phyloP scores from a whole-genome alignment of 2,888 invertebrate species.

The Horisme vitalbata region DNA sequence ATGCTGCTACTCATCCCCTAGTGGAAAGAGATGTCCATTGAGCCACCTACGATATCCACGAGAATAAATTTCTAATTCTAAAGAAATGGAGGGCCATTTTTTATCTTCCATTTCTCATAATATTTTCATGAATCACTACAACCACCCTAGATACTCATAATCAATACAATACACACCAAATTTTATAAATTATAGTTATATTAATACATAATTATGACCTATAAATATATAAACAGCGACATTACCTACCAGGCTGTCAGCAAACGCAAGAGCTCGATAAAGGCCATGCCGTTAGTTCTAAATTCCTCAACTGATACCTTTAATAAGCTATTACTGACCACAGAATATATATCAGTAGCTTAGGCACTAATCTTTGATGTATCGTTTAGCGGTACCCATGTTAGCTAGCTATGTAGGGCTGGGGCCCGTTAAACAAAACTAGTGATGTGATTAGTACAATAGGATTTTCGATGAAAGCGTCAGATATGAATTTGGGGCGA shows the following conservation, averaged over 20 bases:
- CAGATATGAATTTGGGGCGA: too few relatives aligned
- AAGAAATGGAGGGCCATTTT: too few relatives aligned
- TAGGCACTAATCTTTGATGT: slow-evolving; percentile 72
- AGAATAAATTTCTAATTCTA: too few relatives aligned
- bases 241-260: slow-evolving; percentile 44
- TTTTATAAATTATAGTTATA: too few relatives aligned
- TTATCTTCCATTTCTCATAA: too few relatives aligned
- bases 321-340: slow-evolving; percentile 57
- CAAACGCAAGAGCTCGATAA: slow-evolving; percentile 43
- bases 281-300: slow-evolving; percentile 59
- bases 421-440: slow-evolving; percentile 65
- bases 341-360: slow-evolving; percentile 61
- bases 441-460: slow-evolving; percentile 45
- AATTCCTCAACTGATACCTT: slow-evolving; percentile 55
- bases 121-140: too few relatives aligned
- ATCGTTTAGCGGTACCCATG: slow-evolving; percentile 79
- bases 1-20: too few relatives aligned
- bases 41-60: too few relatives aligned
- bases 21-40: too few relatives aligned
- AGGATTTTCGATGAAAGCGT: neutral
- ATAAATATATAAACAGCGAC: slow-evolving; percentile 32
- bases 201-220: slow-evolving; percentile 1
- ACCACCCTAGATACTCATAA: too few relatives aligned
- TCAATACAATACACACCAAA: too few relatives aligned
- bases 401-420: slow-evolving; percentile 70